Conservation (phyloP, 2,113 vertebrate genomes). For the Guaruba guarouba region DNA sequence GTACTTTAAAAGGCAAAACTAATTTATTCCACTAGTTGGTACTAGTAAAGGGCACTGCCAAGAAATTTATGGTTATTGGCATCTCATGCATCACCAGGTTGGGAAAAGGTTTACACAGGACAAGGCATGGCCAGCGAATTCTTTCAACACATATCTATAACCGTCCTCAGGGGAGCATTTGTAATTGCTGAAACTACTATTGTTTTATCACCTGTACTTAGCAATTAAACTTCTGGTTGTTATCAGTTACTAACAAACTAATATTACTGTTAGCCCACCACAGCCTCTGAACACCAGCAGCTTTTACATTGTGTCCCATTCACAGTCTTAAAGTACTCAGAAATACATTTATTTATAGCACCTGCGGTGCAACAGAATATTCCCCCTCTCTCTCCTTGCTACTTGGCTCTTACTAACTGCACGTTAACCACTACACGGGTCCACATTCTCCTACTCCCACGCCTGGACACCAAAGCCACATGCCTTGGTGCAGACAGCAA, state of each 20-base stretch:
- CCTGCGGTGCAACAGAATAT: accelerated
- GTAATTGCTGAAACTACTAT: not conserved
- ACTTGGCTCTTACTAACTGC: accelerated
- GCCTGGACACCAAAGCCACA: not conserved
- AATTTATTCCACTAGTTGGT: not conserved
- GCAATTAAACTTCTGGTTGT: not conserved
- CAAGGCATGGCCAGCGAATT: not conserved
- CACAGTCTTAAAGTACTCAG: not conserved
- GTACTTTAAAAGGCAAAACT: accelerated
- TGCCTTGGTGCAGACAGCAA: accelerated
- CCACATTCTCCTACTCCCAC: not conserved
- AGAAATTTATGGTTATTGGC: not conserved
- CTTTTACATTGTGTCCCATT: not conserved
- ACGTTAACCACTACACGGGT: accelerated
- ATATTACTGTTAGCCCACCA: too few relatives aligned
- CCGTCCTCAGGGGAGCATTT: not conserved
- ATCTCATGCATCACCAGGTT: not conserved
- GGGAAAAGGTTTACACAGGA: not conserved
- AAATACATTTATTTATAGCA: slow-evolving; percentile 29
- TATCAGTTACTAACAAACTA: not conserved
- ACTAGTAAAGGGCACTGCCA: not conserved
- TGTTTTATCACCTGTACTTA: not conserved
- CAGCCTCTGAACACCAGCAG: not conserved
- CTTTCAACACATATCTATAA: not conserved
- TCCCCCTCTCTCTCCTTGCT: not conserved